Conservation (phyloP, 2,888 invertebrate genomes). For the Drosophila percnosoma region DNA sequence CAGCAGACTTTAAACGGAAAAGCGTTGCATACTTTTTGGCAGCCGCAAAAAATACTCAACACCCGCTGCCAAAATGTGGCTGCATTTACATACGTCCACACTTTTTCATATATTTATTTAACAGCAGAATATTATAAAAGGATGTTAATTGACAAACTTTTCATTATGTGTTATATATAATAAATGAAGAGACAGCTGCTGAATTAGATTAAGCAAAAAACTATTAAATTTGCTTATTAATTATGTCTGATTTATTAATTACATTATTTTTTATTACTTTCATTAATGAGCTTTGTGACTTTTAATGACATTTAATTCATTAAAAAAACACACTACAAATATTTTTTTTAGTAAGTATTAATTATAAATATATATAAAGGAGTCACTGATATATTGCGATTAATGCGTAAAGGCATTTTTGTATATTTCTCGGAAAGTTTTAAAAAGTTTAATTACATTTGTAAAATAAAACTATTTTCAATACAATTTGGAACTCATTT, state of each 20-base stretch:
- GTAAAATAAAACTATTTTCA: not conserved
- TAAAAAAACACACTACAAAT: not conserved
- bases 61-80: constrained; percentile 9
- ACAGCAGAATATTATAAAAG: constrained; percentile 4
- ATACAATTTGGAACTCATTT: not conserved
- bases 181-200: not conserved
- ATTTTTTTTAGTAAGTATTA: not conserved
- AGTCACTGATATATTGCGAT: not conserved
- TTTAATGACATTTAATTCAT: not conserved
- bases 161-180: constrained; percentile 4
- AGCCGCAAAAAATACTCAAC: constrained; percentile 45
- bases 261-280: not conserved
- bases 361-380: not conserved
- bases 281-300: not conserved
- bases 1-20: constrained; percentile 38
- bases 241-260: not conserved
- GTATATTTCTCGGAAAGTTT: not conserved
- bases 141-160: constrained; percentile 39
- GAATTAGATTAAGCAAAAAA: not conserved
- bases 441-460: not conserved
- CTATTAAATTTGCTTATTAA: not conserved
- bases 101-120: not conserved
- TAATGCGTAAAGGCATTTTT: not conserved
- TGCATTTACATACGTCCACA: constrained; percentile 10
- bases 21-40: constrained; percentile 62